These are phyloP conservation scores for Drosophila azteca DNA, from an alignment of 1,140 invertebrate genomes.

Conservation along the genomic window DNA sequence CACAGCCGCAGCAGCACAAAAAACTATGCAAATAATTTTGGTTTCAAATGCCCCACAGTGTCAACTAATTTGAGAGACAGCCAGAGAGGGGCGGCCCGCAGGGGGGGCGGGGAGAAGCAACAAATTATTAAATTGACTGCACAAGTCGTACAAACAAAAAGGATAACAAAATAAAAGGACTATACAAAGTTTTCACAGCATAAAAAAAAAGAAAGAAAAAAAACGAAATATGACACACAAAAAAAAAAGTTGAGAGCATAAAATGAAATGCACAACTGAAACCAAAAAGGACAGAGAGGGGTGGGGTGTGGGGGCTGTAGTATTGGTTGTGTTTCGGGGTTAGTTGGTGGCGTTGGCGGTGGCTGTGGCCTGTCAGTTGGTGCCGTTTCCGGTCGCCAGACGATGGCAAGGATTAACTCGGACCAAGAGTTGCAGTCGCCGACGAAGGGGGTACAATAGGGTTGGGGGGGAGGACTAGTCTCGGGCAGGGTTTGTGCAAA, in stretches of 20 bases:
- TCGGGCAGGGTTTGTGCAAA: slow-evolving; percentile 57
- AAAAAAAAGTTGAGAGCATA: slow-evolving; percentile 46
- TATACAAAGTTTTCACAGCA: slow-evolving; percentile 40
- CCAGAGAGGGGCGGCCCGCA: background rate
- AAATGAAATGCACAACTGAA: slow-evolving; percentile 50
- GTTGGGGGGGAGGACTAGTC: background rate
- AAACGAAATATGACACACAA: slow-evolving; percentile 21
- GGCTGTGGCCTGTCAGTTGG: slow-evolving; percentile 59
- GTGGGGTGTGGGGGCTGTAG: background rate
- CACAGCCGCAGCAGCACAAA: slow-evolving; percentile 18
- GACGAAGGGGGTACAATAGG: too few species aligned
- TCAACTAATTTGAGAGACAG: slow-evolving; percentile 47
- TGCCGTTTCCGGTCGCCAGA: slow-evolving; percentile 65
- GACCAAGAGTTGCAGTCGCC: slow-evolving; percentile 45
- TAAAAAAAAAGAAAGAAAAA: slow-evolving; percentile 33
- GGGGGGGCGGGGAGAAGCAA: slow-evolving; percentile 16
- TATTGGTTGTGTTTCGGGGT: slow-evolving; percentile 57
- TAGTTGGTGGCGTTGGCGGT: slow-evolving; percentile 49
- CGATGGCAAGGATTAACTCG: slow-evolving; percentile 64
- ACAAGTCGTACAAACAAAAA: slow-evolving; percentile 31
- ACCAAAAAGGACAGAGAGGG: background rate
- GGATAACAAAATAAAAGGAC: slow-evolving; percentile 16
- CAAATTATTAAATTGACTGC: slow-evolving; percentile 73
- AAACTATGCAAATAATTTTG: slow-evolving; percentile 46
- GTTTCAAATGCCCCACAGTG: slow-evolving; percentile 20